Base-by-base conservation (phyloP, 2,113 vertebrate species). In the Entelurus aequoreus region DNA sequence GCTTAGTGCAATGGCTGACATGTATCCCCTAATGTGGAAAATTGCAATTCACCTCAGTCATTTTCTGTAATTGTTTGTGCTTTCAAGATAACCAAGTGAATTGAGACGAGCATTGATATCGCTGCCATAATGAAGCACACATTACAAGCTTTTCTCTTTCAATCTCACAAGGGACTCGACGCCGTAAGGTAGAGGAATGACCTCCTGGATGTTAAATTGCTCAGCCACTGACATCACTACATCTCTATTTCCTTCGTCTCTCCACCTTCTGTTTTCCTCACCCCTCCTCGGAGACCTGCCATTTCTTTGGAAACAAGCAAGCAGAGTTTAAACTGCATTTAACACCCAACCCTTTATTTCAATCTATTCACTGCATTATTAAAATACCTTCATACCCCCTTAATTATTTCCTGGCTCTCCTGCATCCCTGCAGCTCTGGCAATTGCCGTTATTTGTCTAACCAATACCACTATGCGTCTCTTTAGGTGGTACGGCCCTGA, bases 381-480 rank as follows among this genome's bases (percentile, higher is more conserved):
- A 76, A 86, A 83, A 86, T 73, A 68, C 70, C 78, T 82, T 79
- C 66, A 78, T 72, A 75, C 60, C 67, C 64, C 65, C 66, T 74
- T 84, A 84, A 86, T 87, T 84, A 86, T 86, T 84, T 60, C 69
- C 73, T 42, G 72, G 71, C 84, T 68, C 56, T 54, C 58, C 58
- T 62, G 35, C 54, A 63, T 86, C 74, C 79, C 80, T 54, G 76
- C 75, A 83, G 77, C 74, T 79, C 80, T 74, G 73, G 84, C 88
- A 86, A 88, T 87, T 88, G 78, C 63, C 66, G 70, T 87, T 89
- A 88, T 89, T 90, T 90, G 86, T 90, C 86, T 84, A 88, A 89
- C 87, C 80, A 87, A 83, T 77, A 78, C 72, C 64, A 72, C 79
- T 40, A 49, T 72, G 81, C 69, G 77, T 81, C 77, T 85, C 71